Base-by-base conservation (phyloP, 2,797 vertebrate species). In the Myotis pilosus region DNA sequence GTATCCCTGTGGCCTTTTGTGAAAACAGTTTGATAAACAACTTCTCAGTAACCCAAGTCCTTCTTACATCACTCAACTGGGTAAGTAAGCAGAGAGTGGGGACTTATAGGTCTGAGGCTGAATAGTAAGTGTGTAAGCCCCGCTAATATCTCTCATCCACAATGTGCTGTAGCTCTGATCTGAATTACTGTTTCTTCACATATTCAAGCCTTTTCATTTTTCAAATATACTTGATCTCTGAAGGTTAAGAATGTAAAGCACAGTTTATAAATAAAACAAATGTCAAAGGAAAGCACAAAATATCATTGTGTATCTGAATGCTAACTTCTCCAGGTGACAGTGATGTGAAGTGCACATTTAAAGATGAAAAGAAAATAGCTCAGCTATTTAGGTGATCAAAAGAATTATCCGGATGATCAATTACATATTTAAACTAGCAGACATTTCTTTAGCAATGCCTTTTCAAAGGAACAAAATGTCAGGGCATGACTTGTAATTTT, bases 211-310 rank as follows among this genome's bases (percentile, higher is more conserved):
- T 79, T 94, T 91, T 89, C 53, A 68, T 84, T 90, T 92, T 90
- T 71, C 60, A 92, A 87, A 87, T 87, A 75, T 25, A 38, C 16
- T 91, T 95, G 49, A 81, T 95, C 33, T 92, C 38, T 57, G 33
- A 87, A 96, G 44, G 47, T 82, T 87, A 85, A 89, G 95, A 93
- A 76, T 78, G 10, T 49, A 85, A 94, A 85, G 55, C 30, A 22
- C 7, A 94, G 84, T 79, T 94, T 91, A 74, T 75, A 94, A 96
- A 96, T 86, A 92, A 94, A 96, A 57, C 55, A 84, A 49, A 95
- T 80, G 28, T 82, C 75, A 95, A 94, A 81, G 6, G 28, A 95
- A 96, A 91, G 17, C 9, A 89, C 38, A 92, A 76, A 92, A 92
- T 51, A 80, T 75, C 60, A 92, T 88, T 88, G 13, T 71, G 3